Conservation (phyloP, 2,888 invertebrate genomes). For the Apeira syringaria region DNA sequence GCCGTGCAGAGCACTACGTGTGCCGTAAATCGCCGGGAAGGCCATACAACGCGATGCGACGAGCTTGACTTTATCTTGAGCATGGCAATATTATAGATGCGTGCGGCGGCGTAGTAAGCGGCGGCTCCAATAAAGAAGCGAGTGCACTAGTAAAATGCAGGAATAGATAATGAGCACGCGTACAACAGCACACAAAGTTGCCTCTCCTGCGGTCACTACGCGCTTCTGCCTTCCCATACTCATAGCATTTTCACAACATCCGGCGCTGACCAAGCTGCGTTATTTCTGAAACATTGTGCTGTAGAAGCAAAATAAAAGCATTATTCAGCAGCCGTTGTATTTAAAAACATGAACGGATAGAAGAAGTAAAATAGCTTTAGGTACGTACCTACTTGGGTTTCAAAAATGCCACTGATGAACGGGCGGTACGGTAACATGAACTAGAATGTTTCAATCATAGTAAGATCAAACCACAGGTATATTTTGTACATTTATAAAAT, state of each 20-base stretch:
- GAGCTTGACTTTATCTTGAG: not conserved
- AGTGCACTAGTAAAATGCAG: conserved; percentile 52
- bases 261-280: not conserved
- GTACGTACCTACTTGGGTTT: no score
- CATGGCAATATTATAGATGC: not conserved
- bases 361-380: no score
- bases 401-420: no score
- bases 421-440: no score
- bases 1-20: conserved; percentile 37
- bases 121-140: conserved; percentile 56
- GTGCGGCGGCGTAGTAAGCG: conserved; percentile 38
- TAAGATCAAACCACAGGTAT: no score
- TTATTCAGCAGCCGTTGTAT: no score
- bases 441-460: no score
- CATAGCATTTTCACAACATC: not conserved
- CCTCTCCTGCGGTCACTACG: conserved; percentile 17
- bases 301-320: no score
- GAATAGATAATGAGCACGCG: conserved; percentile 53
- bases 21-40: conserved; percentile 38
- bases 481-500: no score
- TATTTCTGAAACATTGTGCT: not conserved
- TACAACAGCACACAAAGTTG: conserved; percentile 39
- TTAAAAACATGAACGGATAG: no score
- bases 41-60: conserved; percentile 21
- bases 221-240: conserved; percentile 2